phyloP scores from a whole-genome alignment of 2,888 invertebrate genomes.

The Folsomia manolachei region DNA sequence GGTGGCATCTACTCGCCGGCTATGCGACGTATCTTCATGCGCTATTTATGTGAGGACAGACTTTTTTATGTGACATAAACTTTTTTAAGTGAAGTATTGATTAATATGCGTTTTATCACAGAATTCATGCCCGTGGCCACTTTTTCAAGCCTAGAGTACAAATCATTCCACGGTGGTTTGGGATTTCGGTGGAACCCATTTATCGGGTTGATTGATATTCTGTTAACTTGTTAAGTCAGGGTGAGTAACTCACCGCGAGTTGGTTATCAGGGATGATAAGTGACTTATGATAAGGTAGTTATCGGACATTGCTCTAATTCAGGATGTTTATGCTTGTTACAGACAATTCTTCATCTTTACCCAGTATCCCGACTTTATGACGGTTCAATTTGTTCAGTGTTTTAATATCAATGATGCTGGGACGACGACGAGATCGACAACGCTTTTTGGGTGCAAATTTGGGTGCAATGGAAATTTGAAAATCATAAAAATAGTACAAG shows the following conservation, averaged over 20 bases:
- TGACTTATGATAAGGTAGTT: too few species aligned
- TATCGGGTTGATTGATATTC: conserved; percentile 38
- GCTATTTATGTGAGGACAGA: conserved; percentile 48
- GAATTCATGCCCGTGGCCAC: conserved; percentile 49
- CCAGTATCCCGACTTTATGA: not conserved
- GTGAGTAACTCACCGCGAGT: not conserved
- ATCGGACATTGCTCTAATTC: too few species aligned
- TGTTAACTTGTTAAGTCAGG: not conserved
- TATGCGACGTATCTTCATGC: conserved; percentile 55
- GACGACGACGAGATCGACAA: not conserved
- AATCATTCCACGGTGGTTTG: conserved; percentile 38
- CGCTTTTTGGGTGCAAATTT: too few species aligned
- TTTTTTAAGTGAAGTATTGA: not conserved
- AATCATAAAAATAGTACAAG: not conserved
- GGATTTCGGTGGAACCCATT: conserved; percentile 39
- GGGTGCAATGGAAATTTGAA: not conserved
- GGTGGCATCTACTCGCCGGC: conserved; percentile 57
- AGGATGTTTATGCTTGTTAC: not conserved
- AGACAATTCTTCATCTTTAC: not conserved
- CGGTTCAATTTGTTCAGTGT: not conserved
- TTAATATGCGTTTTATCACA: conserved; percentile 15
- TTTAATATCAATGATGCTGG: not conserved
- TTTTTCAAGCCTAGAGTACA: conserved; percentile 46
- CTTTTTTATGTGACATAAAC: not conserved
- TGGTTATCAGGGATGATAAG: too few species aligned